Conservation (phyloP, 2,113 vertebrate species). For the Trichechus manatus region DNA sequence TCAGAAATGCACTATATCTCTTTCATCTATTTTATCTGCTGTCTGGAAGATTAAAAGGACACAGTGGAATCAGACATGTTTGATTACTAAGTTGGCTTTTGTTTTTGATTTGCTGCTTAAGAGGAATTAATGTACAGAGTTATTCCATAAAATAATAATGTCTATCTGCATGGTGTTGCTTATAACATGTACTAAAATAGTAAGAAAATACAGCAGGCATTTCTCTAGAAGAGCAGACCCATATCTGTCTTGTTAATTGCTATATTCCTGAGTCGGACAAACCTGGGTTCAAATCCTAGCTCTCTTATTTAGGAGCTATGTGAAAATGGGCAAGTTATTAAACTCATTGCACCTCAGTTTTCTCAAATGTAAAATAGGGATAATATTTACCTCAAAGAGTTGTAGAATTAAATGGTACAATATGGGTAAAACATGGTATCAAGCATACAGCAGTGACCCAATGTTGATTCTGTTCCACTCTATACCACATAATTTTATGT, state of each 20-base stretch:
- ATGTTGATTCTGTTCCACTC: neutral
- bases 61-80: conserved; percentile 6
- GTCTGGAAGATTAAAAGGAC: conserved; percentile 52
- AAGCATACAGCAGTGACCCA: neutral
- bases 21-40: neutral
- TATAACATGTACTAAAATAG: neutral
- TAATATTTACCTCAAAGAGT: too few relatives aligned
- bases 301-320: neutral
- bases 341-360: too few relatives aligned
- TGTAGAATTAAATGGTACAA: too few relatives aligned
- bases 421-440: neutral
- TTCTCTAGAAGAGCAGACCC: neutral
- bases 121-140: neutral
- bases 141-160: neutral
- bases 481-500: neutral
- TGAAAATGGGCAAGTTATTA: neutral
- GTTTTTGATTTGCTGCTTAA: neutral
- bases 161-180: neutral
- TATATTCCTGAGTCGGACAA: neutral
- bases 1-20: neutral
- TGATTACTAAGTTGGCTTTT: conserved; percentile 34
- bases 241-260: neutral
- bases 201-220: neutral
- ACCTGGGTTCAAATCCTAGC: too few relatives aligned
- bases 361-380: too few relatives aligned